Evolutionary conservation across 2,797 vertebrate genomes (phyloP).

Genomic region (Scolopax bukidnonensis): DNA sequence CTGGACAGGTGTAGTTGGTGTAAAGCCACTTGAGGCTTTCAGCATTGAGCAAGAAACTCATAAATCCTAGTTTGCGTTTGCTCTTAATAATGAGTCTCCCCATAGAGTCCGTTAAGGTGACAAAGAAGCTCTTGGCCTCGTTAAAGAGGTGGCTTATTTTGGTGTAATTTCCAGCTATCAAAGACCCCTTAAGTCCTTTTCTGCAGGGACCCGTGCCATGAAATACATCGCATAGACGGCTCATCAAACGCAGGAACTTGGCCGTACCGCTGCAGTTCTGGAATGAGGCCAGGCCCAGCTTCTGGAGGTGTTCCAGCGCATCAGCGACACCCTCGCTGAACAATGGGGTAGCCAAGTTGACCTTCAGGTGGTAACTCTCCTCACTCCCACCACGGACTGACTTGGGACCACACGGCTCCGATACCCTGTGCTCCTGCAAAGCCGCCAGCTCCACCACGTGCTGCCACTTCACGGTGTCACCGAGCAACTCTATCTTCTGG

Average conservation of each 20-base stretch:
- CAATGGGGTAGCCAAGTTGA: slow-evolving; percentile 49
- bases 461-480: slow-evolving; percentile 50
- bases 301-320: slow-evolving; percentile 41
- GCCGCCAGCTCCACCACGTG: slow-evolving; percentile 54
- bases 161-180: slow-evolving; percentile 15
- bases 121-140: slow-evolving; percentile 60
- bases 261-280: slow-evolving; percentile 51
- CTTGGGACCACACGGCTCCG: background rate
- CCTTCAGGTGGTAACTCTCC: slow-evolving; percentile 32
- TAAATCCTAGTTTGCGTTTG: slow-evolving; percentile 68
- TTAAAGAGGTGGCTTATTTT: slow-evolving; percentile 54
- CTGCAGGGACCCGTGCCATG: slow-evolving; percentile 10
- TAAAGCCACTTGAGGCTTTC: slow-evolving; percentile 73
- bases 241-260: slow-evolving; percentile 66
- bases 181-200: slow-evolving; percentile 16
- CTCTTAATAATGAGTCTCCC: slow-evolving; percentile 57
- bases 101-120: slow-evolving; percentile 44
- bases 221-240: slow-evolving; percentile 37
- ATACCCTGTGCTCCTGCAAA: background rate
- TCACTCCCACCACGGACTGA: background rate
- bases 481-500: slow-evolving; percentile 30
- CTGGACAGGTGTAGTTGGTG: background rate
- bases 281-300: slow-evolving; percentile 57
- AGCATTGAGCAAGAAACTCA: slow-evolving; percentile 68
- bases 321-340: slow-evolving; percentile 64